Base-by-base conservation (phyloP, 2,888 invertebrate genomes). In the Cantharis rufa region DNA sequence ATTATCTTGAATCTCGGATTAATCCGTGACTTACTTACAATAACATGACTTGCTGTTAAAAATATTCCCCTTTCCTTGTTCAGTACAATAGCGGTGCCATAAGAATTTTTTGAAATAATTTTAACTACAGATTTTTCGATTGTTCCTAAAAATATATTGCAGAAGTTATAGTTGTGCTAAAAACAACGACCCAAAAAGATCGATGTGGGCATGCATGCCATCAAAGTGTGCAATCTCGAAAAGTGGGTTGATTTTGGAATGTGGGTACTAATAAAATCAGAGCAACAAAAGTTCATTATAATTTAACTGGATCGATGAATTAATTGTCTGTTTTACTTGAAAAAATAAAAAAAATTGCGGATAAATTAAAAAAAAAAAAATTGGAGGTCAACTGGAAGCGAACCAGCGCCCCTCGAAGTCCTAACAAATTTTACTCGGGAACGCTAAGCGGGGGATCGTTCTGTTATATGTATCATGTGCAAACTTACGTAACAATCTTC, bases 41-140 rank as follows among this genome's bases (percentile, higher is more conserved):
- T 90, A 74, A 92, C 91, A 83, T 92, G 92, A 0, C 92, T 90
- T 85, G 91, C 92, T 0, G 92, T 92, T 81, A 92, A 84, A 70
- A 92, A 88, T 81, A 89, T 89, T 0, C 92, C 92, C 11, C 83
- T 84, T n/a, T 80, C 75, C 62, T 83, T 84, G 28, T 89, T 88
- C 3, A 92, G 88, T 62, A 92, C 84, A 75, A 92, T 88, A 32
- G 91, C 92, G 9, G 92, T 90, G 70, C 92, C 92, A 92, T 92
- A 92, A 79, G 89, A 88, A 15, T 84, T 80, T 1, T 92, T 92
- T 83, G 91, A 91, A 0, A 90, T 89, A 18, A 92, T 90, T 78
- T 91, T 84, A 79, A 91, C 89, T 15, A 91, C 89, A 63, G 89
- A 88, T 48, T 85, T 84, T 83, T 91, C 91, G 71, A 91, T 85